These are phyloP conservation scores for Belonocnema kinseyi DNA, from an alignment of 1,140 invertebrate species.

Conservation along the genomic window DNA sequence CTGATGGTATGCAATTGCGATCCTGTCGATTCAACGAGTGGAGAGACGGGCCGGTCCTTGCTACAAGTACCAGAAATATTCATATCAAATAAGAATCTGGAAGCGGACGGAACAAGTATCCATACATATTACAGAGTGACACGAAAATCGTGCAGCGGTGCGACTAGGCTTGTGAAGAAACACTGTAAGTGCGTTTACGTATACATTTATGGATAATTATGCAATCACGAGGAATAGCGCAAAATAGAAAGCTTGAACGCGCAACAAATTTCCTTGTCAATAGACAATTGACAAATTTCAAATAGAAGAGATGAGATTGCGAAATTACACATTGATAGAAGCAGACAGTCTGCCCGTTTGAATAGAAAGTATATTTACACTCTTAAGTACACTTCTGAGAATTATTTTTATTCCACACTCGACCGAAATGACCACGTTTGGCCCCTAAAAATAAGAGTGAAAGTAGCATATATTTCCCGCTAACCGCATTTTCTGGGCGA, in stretches of 20 bases:
- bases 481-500: too few relatives aligned
- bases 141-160: conserved; percentile 31
- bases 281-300: background rate
- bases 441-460: too few relatives aligned
- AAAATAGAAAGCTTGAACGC: background rate
- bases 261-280: background rate
- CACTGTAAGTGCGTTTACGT: background rate
- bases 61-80: conserved; percentile 60
- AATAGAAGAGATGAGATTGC: too few relatives aligned
- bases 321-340: too few relatives aligned
- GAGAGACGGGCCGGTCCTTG: conserved; percentile 77
- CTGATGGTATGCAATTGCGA: conserved; percentile 63
- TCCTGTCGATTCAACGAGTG: conserved; percentile 71
- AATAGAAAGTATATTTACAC: too few relatives aligned
- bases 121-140: conserved; percentile 19
- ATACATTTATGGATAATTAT: background rate
- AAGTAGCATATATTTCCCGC: too few relatives aligned
- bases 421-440: too few relatives aligned
- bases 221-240: background rate
- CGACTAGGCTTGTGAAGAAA: background rate
- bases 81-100: conserved; percentile 8
- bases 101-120: conserved; percentile 21
- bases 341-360: too few relatives aligned
- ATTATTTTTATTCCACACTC: too few relatives aligned
- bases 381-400: too few relatives aligned